Evolutionary conservation across 53 echinoderm and acorn worm genomes (phyloP), one percentile per base, ranked within the genome.

Genomic region (Echinometra lucunter): DNA sequence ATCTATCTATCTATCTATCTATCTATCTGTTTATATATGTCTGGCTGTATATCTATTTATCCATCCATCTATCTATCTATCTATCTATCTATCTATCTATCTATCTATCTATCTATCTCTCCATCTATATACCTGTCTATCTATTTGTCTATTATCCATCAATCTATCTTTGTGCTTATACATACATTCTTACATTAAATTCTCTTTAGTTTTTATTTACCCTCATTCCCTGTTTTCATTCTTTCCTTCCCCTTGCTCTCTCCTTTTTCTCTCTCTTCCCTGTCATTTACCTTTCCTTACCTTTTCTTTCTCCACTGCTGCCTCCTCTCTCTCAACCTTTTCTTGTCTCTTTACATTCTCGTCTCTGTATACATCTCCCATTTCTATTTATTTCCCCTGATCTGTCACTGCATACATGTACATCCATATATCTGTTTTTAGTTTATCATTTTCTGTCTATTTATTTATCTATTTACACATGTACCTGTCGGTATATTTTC

Each of bases 391-490:
- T 85, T 85, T 85, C 85, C 28, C 27, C 85, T 85, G 49, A 45
- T 85, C 85, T 85, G 49, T 85, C 85, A 85, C 42, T 85, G 49
- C 85, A 85, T 45, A 85, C 85, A 47, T 85, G 49, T n/a, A 85
- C 85, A 49, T 85, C 85, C 85, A 49, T 85, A 85, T 47, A 85
- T 85, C 85, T 85, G 85, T 85, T 85, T 85, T 85, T 85, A 85
- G 85, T 85, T 85, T 85, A 85, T 85, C 49, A 85, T 49, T 81
- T 78, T 85, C 85, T 85, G 85, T 85, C 85, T 85, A 85, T 85
- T 85, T 85, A 85, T 85, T 85, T 85, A 85, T 85, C 85, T 85
- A 85, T 85, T 85, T 85, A 85, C 85, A 85, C 49, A 85, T 85
- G 53, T 85, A 47, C 47, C 47, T 85, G 85, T 85, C 85, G 27